Conservation (phyloP, 2,113 vertebrate species). For the Upupa epops region DNA sequence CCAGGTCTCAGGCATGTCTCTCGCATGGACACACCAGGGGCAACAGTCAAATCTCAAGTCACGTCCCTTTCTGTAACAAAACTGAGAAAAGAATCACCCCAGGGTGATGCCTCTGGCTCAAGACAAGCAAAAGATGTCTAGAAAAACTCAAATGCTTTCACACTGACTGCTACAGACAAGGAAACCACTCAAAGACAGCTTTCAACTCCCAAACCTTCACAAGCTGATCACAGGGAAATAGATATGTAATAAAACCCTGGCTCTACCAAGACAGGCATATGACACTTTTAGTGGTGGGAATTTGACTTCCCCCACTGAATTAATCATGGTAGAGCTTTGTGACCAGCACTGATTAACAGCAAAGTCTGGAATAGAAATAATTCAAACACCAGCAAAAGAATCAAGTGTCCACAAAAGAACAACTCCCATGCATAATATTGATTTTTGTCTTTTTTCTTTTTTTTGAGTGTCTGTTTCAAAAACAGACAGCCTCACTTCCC, state of each 20-base stretch:
- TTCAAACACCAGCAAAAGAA: background rate
- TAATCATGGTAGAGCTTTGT: background rate
- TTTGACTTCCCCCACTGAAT: background rate
- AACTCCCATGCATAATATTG: background rate
- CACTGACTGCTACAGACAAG: background rate
- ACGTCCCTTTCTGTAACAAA: background rate
- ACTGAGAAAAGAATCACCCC: background rate
- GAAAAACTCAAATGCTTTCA: background rate
- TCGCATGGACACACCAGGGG: background rate
- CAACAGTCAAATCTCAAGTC: background rate
- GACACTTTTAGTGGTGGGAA: background rate
- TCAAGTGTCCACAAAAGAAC: background rate
- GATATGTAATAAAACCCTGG: background rate
- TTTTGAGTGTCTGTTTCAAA: background rate
- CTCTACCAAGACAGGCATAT: background rate
- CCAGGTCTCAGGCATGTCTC: background rate
- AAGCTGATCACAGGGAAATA: background rate
- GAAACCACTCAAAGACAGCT: background rate
- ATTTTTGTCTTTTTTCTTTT: background rate
- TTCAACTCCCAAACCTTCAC: background rate
- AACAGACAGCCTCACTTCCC: background rate
- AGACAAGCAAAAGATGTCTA: background rate
- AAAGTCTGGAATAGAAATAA: background rate
- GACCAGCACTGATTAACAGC: rapidly evolving
- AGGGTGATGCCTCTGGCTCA: background rate